Evolutionary conservation across 1,140 invertebrate genomes (phyloP).

Genomic region (Bicyclus anynana): DNA sequence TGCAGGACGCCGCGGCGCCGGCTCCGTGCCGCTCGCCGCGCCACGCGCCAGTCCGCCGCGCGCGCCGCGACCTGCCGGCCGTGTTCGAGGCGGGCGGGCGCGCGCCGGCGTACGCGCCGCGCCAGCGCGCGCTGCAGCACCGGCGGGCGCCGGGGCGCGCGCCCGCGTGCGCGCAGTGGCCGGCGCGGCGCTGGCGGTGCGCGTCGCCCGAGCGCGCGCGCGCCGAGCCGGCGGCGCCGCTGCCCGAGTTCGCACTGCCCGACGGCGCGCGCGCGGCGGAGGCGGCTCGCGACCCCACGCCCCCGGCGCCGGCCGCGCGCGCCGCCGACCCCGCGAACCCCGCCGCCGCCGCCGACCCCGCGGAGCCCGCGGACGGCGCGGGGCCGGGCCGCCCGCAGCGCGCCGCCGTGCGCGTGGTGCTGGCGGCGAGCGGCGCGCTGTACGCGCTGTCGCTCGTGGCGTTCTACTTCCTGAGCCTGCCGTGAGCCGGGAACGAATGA

Average conservation of each 20-base stretch:
- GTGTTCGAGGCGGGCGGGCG: slow-evolving; percentile 22
- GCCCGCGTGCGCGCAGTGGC: slow-evolving; percentile 7
- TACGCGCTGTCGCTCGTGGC: slow-evolving; percentile 51
- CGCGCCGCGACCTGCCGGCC: slow-evolving; percentile 18
- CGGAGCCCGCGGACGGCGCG: slow-evolving; percentile 25
- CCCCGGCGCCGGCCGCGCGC: slow-evolving; percentile 9
- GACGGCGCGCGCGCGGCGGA: slow-evolving; percentile 28
- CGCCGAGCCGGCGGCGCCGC: slow-evolving; percentile 31
- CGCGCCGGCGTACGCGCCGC: slow-evolving; percentile 24
- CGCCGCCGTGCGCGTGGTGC: slow-evolving; percentile 35
- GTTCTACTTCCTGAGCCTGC: slow-evolving; percentile 59
- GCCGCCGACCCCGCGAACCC: slow-evolving; percentile 10
- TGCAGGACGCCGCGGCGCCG: slow-evolving; percentile 11
- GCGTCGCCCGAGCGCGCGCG: slow-evolving; percentile 13
- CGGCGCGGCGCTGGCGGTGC: slow-evolving; percentile 15
- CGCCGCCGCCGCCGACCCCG: slow-evolving; percentile 17
- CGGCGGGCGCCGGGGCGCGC: slow-evolving; percentile 26
- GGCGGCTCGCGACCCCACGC: too few species aligned
- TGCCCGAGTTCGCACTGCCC: slow-evolving; percentile 49
- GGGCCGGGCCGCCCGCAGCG: slow-evolving; percentile 19
- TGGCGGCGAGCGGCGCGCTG: slow-evolving; percentile 40
- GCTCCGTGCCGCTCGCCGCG: slow-evolving; percentile 1
- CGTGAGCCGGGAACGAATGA: slow-evolving; percentile 19
- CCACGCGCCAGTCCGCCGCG: slow-evolving; percentile 10
- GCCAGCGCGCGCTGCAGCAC: slow-evolving; percentile 25